Conservation (phyloP, 1,140 invertebrate genomes). For the Dinoponera quadriceps region DNA sequence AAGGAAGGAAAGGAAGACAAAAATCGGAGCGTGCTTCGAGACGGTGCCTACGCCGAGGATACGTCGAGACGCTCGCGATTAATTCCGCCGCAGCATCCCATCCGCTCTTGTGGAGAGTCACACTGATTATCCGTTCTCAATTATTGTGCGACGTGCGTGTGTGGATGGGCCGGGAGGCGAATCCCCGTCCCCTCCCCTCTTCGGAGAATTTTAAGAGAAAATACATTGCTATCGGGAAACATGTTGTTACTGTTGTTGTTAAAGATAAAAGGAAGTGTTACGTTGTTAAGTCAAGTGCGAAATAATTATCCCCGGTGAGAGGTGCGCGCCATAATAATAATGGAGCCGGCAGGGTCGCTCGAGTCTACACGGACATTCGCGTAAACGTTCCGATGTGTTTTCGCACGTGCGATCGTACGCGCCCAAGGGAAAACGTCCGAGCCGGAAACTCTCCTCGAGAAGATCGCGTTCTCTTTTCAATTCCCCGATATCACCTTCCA, state of each 20-base stretch:
- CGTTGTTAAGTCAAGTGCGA: slow-evolving; percentile 74
- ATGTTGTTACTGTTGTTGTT: slow-evolving; percentile 82
- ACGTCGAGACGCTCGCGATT: slow-evolving; percentile 6
- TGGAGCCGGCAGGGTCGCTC: slow-evolving; percentile 45
- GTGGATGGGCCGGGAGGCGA: slow-evolving; percentile 11
- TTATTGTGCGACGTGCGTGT: slow-evolving; percentile 19
- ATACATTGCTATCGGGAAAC: slow-evolving; percentile 71
- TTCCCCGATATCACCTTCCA: too few relatives aligned
- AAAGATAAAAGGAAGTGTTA: slow-evolving; percentile 78
- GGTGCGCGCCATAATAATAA: slow-evolving; percentile 26
- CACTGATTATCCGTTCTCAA: slow-evolving; percentile 40
- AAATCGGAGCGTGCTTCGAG: slow-evolving; percentile 22
- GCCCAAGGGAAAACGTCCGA: neutral
- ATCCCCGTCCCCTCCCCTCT: slow-evolving; percentile 2
- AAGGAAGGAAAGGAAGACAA: neutral
- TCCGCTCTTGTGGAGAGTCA: slow-evolving; percentile 15
- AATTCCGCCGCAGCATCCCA: slow-evolving; percentile 26
- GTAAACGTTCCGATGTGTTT: neutral
- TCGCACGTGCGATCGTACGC: neutral
- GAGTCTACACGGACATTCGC: slow-evolving; percentile 34
- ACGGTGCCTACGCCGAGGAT: neutral
- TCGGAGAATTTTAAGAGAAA: slow-evolving; percentile 58
- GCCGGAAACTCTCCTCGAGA: neutral
- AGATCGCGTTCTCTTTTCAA: neutral
- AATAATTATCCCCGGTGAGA: slow-evolving; percentile 37